Conservation (phyloP, 2,113 vertebrate species). For the Callocephalon fimbriatum region DNA sequence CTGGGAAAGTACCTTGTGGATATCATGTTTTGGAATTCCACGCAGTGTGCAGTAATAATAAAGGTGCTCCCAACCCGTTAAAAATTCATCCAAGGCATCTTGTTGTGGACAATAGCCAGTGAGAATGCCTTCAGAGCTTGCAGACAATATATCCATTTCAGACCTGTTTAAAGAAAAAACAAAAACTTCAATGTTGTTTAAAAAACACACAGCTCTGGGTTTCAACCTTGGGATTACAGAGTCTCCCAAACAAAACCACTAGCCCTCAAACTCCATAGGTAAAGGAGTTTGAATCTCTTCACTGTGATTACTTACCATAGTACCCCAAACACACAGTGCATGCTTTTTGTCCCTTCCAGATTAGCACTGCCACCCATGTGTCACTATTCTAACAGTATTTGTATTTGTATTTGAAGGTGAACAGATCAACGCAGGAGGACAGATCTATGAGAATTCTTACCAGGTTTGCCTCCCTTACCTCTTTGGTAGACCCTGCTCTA, state of each 20-base stretch:
- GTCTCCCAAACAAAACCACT: background rate
- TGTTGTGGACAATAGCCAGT: conserved; percentile 78
- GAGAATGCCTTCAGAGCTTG: conserved; percentile 45
- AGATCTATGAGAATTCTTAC: background rate
- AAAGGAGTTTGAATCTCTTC: background rate
- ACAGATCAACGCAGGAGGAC: background rate
- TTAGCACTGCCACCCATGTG: background rate
- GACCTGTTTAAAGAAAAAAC: conserved; percentile 42
- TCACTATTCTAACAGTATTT: rapidly evolving
- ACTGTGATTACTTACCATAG: background rate
- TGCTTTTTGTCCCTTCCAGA: background rate
- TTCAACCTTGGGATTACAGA: background rate
- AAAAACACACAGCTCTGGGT: background rate
- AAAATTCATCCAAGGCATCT: conserved; percentile 75
- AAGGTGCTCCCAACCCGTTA: conserved; percentile 80
- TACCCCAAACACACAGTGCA: rapidly evolving
- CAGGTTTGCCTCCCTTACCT: background rate
- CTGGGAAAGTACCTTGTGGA: conserved; percentile 52
- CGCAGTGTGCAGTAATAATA: conserved; percentile 73
- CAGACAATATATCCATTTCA: conserved; percentile 51
- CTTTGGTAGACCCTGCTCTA: background rate
- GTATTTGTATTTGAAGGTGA: background rate
- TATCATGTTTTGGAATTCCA: conserved; percentile 62
- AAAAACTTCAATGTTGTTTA: background rate
- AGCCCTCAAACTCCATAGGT: background rate